Evolutionary conservation across 2,113 vertebrate genomes (phyloP).

Genomic region (Neomonachus schauinslandi): DNA sequence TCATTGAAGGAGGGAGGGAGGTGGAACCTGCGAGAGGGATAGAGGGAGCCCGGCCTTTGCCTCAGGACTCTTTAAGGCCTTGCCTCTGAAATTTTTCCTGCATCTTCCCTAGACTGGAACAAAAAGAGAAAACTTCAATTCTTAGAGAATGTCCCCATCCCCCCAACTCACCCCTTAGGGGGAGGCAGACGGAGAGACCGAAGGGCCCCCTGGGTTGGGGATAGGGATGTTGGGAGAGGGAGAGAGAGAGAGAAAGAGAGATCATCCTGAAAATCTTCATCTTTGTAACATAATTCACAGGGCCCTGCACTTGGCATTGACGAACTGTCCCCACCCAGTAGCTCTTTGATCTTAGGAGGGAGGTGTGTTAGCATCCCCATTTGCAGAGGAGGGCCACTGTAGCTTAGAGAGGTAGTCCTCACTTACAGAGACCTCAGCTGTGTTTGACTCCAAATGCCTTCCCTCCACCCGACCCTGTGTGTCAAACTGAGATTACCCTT

Average conservation of each 20-base stretch:
- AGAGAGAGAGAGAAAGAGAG: background rate
- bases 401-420: background rate
- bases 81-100: background rate
- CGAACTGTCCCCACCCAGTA: background rate
- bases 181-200: background rate
- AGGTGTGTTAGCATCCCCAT: background rate
- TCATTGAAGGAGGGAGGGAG: constrained; percentile 20
- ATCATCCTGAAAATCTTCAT: background rate
- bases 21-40: background rate
- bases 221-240: no score
- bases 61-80: background rate
- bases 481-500: background rate
- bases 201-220: background rate
- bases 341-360: background rate
- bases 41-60: background rate
- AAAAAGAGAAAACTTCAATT: background rate
- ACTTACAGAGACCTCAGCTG: background rate
- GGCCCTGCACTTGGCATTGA: background rate
- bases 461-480: background rate
- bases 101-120: background rate
- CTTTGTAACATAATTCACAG: background rate
- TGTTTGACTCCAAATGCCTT: background rate
- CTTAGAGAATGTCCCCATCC: background rate
- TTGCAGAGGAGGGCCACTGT: background rate
- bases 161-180: no score